A percentile compares a stretch with the other conserved stretches of the same genome.
phyloP scores from a whole-genome alignment of 2,113 vertebrate genomes.

The Sciurus niger region DNA sequence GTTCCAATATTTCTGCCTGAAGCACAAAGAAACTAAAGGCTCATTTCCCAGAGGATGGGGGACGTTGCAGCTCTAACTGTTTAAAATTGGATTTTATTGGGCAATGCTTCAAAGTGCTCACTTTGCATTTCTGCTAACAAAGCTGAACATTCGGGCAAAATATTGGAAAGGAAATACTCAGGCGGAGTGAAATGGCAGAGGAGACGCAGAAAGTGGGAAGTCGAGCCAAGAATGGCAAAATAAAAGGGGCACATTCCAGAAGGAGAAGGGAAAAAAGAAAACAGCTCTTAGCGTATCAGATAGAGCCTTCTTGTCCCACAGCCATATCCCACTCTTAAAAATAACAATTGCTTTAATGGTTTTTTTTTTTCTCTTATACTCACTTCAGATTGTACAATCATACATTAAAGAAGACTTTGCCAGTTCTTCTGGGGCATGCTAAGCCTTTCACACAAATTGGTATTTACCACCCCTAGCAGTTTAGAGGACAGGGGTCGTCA shows the following conservation, averaged over 20 bases:
- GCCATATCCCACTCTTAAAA: not conserved
- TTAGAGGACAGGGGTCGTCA: not conserved
- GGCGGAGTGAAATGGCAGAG: conserved; percentile 50
- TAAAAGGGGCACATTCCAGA: conserved; percentile 60
- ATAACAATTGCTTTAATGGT: not conserved
- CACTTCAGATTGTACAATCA: not conserved
- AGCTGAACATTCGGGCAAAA: conserved; percentile 76
- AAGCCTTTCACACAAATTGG: not conserved
- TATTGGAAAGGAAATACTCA: conserved; percentile 72
- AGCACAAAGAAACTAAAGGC: conserved; percentile 39
- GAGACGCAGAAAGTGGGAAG: not conserved
- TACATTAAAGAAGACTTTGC: not conserved
- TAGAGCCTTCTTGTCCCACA: not conserved
- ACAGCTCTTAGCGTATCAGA: conserved; percentile 58
- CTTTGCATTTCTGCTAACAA: conserved; percentile 77
- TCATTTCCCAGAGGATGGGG: conserved; percentile 48
- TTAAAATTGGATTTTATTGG: conserved; percentile 78
- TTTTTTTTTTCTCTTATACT: not conserved
- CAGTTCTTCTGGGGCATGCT: not conserved
- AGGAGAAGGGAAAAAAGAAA: conserved; percentile 58
- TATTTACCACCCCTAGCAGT: not conserved
- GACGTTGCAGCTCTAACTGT: conserved; percentile 43
- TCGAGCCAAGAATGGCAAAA: conserved; percentile 60
- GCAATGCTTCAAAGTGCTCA: conserved; percentile 76
- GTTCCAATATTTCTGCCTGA: not conserved